phyloP scores from a whole-genome alignment of 2,113 vertebrate species.

The Ctenomys sociabilis region DNA sequence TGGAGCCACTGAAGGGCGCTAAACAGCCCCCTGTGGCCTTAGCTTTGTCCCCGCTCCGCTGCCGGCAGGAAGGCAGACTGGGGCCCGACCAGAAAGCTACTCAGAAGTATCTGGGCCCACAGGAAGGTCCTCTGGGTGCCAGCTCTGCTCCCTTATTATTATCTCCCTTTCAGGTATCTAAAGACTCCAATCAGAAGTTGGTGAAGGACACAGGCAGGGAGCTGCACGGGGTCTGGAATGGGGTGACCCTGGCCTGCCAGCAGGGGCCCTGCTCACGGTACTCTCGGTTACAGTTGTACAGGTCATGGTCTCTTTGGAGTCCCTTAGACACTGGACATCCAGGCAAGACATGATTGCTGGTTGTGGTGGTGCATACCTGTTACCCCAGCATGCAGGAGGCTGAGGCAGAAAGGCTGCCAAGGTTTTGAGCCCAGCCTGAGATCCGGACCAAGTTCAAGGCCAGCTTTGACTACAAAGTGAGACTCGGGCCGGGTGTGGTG shows the following conservation, averaged over 20 bases:
- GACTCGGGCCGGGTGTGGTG: too few species aligned
- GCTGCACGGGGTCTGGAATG: background rate
- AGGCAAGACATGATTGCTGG: background rate
- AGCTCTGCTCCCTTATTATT: conserved; percentile 57
- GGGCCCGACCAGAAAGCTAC: background rate
- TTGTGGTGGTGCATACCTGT: background rate
- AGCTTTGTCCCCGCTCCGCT: conserved; percentile 47
- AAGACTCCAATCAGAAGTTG: conserved; percentile 27
- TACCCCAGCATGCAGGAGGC: background rate
- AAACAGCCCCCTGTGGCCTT: conserved; percentile 73
- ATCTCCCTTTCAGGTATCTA: conserved; percentile 45
- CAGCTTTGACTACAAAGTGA: background rate
- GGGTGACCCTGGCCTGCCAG: background rate
- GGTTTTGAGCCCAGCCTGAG: background rate
- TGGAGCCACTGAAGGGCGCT: conserved; percentile 79
- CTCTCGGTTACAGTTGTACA: background rate
- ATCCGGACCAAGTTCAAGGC: background rate
- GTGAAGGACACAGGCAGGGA: conserved; percentile 46
- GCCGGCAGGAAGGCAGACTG: background rate
- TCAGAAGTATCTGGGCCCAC: conserved; percentile 51
- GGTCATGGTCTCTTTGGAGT: background rate
- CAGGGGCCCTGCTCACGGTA: background rate
- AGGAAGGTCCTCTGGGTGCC: background rate
- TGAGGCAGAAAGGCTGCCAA: background rate
- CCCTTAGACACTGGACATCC: background rate